Percentiles rank a stretch among this genome's conserved stretches.
These are phyloP conservation scores for Cyphomyrus plagiostoma DNA, from an alignment of 2,113 vertebrate species.

Conservation along the genomic window DNA sequence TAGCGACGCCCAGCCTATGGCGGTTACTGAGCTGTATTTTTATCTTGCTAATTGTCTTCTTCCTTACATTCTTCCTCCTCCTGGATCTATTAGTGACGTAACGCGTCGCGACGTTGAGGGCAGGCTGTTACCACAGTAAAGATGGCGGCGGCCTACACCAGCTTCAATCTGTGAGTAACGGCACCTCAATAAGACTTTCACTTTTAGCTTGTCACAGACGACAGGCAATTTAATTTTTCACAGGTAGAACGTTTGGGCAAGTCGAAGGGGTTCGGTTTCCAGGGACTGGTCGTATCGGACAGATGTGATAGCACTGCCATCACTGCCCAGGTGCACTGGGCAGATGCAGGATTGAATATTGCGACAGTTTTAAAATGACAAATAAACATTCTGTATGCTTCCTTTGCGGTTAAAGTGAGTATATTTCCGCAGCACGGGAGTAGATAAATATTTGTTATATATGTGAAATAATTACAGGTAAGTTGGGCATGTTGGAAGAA, in stretches of 20 bases:
- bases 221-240: neutral
- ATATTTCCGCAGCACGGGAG: neutral
- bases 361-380: neutral
- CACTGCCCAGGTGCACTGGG: neutral
- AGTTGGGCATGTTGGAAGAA: neutral
- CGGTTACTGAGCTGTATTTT: neutral
- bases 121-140: neutral
- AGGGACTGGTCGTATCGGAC: neutral
- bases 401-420: neutral
- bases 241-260: neutral
- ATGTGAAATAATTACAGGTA: neutral
- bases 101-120: neutral
- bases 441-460: neutral
- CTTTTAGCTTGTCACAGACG: neutral
- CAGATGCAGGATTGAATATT: neutral
- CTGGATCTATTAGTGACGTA: neutral
- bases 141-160: constrained; percentile 5
- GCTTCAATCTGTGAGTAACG: constrained; percentile 3
- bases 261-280: neutral
- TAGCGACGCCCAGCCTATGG: neutral
- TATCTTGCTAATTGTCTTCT: neutral
- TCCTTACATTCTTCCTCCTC: neutral
- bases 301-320: neutral
- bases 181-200: neutral
- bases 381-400: neutral